Evolutionary conservation across 2,797 vertebrate species (phyloP).

Genomic region (Takifugu rubripes): DNA sequence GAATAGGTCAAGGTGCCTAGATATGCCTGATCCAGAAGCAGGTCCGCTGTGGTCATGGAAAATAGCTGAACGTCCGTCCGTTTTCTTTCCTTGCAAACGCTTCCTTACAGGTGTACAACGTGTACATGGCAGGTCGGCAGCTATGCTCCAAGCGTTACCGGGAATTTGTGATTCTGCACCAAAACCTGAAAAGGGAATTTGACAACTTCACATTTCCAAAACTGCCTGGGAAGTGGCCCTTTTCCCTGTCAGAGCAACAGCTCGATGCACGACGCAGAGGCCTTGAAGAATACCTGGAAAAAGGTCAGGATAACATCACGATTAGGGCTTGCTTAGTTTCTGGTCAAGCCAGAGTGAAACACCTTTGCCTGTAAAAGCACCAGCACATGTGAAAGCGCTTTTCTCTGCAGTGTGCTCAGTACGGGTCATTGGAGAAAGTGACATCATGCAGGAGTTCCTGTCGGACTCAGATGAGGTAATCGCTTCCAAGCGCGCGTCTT

Average conservation of each 20-base stretch:
- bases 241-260: conserved; percentile 94
- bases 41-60: not conserved
- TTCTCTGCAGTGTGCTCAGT: conserved; percentile 87
- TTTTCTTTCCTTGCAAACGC: not conserved
- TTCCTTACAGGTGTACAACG: conserved; percentile 83
- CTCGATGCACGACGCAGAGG: conserved; percentile 88
- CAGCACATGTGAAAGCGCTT: not conserved
- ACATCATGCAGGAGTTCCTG: conserved; percentile 97
- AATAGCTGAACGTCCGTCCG: not conserved
- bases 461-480: conserved; percentile 97
- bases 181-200: conserved; percentile 95
- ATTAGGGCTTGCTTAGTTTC: not conserved
- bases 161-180: conserved; percentile 92
- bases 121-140: conserved; percentile 95
- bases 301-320: conserved; percentile 54
- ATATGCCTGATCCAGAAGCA: not conserved
- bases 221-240: conserved; percentile 95
- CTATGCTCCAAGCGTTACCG: conserved; percentile 95
- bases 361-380: too few species aligned
- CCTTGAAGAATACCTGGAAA: conserved; percentile 88
- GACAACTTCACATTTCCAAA: conserved; percentile 91
- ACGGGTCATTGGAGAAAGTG: conserved; percentile 94
- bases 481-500: not conserved
- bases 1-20: not conserved
- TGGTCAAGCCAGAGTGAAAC: too few species aligned